phyloP scores from a whole-genome alignment of 2,888 invertebrate genomes.

The Pseudococcus jackbeardsleyi region DNA sequence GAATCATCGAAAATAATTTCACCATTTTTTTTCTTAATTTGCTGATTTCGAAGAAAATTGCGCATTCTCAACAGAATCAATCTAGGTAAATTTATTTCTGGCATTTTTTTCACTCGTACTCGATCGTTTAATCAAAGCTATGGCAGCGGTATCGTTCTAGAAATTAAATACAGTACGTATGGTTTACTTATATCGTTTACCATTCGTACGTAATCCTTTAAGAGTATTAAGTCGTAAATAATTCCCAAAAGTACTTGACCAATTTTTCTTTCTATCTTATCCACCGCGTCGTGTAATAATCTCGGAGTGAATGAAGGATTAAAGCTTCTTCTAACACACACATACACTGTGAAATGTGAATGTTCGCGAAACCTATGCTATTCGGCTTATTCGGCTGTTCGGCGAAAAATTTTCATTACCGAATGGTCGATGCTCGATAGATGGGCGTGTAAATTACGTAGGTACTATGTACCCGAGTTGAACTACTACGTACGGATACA shows the following conservation, averaged over 20 bases:
- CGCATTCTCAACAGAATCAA: too few species aligned
- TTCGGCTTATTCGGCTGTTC: neutral
- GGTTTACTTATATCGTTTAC: constrained; percentile 21
- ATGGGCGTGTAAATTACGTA: constrained; percentile 29
- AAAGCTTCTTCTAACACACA: neutral
- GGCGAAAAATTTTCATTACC: constrained; percentile 15
- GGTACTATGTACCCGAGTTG: neutral
- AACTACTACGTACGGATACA: neutral
- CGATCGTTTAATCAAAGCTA: neutral
- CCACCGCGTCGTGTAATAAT: constrained; percentile 10
- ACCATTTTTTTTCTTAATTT: too few species aligned
- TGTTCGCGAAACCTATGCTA: constrained; percentile 8
- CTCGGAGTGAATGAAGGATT: neutral
- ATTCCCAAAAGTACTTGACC: constrained; percentile 50
- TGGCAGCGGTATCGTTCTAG: neutral
- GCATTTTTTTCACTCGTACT: neutral
- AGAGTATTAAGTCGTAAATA: constrained; percentile 40
- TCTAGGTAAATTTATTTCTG: too few species aligned
- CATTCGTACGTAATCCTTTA: constrained; percentile 28
- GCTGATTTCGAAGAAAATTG: too few species aligned
- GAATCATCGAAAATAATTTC: too few species aligned
- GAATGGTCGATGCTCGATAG: neutral
- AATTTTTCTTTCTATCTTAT: constrained; percentile 51
- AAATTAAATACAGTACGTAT: neutral
- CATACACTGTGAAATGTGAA: neutral